These are phyloP conservation scores for Glaucomys volans DNA, from an alignment of 2,113 vertebrate genomes.

Conservation along the genomic window DNA sequence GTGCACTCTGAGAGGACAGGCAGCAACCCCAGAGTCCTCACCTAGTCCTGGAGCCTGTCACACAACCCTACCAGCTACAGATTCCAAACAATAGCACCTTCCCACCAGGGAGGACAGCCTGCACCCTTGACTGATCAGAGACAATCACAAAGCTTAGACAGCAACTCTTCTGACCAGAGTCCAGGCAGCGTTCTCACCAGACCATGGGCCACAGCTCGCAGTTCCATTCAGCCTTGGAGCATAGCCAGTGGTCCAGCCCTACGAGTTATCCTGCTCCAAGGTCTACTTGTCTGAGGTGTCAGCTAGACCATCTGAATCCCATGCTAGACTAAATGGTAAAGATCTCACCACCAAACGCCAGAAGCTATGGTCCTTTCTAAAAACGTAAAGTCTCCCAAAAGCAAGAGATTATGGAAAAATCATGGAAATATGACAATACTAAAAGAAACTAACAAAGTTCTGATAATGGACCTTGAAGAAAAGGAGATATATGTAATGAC, in stretches of 20 bases:
- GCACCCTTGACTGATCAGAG: background rate
- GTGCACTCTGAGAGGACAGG: background rate
- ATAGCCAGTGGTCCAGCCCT: no score
- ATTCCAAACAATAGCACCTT: background rate
- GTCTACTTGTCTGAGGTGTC: background rate
- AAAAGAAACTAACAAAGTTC: background rate
- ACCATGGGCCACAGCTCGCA: background rate
- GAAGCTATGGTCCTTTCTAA: background rate
- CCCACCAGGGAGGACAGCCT: background rate
- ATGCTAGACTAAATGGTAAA: background rate
- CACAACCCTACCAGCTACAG: no score
- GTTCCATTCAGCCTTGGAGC: background rate
- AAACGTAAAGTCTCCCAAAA: background rate
- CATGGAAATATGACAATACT: background rate
- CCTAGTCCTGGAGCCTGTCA: background rate
- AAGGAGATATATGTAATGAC: background rate
- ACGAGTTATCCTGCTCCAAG: background rate
- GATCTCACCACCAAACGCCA: background rate
- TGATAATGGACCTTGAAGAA: background rate
- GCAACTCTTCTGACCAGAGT: background rate
- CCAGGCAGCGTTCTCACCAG: background rate
- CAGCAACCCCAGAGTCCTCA: background rate
- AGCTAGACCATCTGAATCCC: background rate
- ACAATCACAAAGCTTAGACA: background rate
- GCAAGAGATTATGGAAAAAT: background rate